Conservation (phyloP, 1,140 invertebrate genomes). For the Limonius californicus region DNA sequence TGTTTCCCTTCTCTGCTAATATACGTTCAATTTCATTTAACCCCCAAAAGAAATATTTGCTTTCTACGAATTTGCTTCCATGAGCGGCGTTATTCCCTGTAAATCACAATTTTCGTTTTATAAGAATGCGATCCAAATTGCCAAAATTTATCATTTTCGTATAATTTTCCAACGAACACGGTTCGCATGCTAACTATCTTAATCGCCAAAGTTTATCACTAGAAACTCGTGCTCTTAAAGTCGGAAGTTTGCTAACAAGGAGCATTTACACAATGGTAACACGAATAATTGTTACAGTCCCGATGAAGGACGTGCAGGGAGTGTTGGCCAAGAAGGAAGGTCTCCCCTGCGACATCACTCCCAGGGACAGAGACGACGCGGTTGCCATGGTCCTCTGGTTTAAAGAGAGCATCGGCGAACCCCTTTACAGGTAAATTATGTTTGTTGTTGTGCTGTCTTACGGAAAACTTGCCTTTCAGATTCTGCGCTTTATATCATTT, state of each 20-base stretch:
- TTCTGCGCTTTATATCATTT: too few relatives aligned
- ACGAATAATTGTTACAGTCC: constrained; percentile 59
- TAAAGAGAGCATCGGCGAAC: constrained; percentile 77
- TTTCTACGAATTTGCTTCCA: neutral
- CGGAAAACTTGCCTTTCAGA: too few relatives aligned
- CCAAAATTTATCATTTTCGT: constrained; percentile 8
- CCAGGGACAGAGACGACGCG: constrained; percentile 66
- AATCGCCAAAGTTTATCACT: constrained; percentile 31
- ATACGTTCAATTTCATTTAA: constrained; percentile 14
- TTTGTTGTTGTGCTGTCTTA: too few relatives aligned
- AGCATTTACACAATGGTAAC: constrained; percentile 32
- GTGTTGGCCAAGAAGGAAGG: constrained; percentile 71
- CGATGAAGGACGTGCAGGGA: constrained; percentile 72
- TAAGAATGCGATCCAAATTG: neutral
- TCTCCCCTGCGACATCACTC: constrained; percentile 78
- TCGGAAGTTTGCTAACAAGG: constrained; percentile 29
- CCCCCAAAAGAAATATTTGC: constrained; percentile 2
- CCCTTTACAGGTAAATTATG: constrained; percentile 71
- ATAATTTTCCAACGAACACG: constrained; percentile 8
- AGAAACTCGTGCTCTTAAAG: constrained; percentile 16
- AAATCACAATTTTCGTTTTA: neutral
- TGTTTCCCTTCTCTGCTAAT: constrained; percentile 17
- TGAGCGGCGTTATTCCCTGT: neutral
- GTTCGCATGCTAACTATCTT: constrained; percentile 23
- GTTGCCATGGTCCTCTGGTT: constrained; percentile 88